Evolutionary conservation across 2,888 invertebrate genomes (phyloP).

Genomic region (Hydrotaea diabolus): DNA sequence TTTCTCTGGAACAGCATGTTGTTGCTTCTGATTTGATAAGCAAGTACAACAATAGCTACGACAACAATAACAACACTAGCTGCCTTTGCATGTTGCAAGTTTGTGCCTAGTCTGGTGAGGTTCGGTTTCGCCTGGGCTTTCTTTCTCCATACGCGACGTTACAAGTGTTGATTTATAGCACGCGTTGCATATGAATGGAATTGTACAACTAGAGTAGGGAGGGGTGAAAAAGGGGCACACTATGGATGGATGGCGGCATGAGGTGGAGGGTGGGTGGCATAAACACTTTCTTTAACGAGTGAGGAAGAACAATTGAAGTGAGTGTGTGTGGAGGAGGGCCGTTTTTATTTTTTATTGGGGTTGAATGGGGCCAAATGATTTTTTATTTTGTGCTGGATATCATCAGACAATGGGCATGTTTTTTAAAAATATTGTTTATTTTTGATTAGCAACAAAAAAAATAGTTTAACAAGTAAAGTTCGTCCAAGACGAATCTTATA

Average conservation of each 20-base stretch:
- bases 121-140: neutral
- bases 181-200: constrained; percentile 52
- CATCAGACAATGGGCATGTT: too few relatives aligned
- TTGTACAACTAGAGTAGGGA: constrained; percentile 32
- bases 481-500: too few relatives aligned
- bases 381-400: too few relatives aligned
- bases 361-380: too few relatives aligned
- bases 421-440: too few relatives aligned
- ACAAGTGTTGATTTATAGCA: constrained; percentile 67
- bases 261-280: neutral
- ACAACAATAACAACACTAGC: too few relatives aligned
- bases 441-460: too few relatives aligned
- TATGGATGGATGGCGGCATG: neutral
- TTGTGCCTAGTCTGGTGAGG: neutral
- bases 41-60: neutral
- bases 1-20: neutral
- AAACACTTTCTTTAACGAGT: constrained; percentile 33
- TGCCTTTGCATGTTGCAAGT: neutral
- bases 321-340: too few relatives aligned
- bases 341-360: constrained; percentile 36
- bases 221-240: constrained; percentile 33
- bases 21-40: constrained; percentile 9
- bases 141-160: neutral
- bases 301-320: constrained; percentile 11
- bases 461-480: too few relatives aligned